Conservation (phyloP, 2,113 vertebrate species). For the Ellobius talpinus region DNA sequence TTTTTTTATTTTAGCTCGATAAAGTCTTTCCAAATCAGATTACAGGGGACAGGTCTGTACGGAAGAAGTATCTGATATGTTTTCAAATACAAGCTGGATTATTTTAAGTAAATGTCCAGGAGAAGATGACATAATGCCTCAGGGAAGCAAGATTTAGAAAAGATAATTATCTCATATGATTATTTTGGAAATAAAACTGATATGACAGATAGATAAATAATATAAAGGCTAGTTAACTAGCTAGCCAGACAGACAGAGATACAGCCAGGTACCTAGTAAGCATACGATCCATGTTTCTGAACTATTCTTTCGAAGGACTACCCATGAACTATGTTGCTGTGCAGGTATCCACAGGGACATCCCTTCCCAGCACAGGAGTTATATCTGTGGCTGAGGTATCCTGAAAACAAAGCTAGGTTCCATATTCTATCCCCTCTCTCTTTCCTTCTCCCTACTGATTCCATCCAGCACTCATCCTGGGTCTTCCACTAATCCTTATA, state of each 20-base stretch:
- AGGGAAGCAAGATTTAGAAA: neutral
- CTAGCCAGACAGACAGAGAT: neutral
- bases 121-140: slow-evolving; percentile 4
- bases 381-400: neutral
- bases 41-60: neutral
- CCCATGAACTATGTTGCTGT: neutral
- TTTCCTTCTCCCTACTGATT: neutral
- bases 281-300: neutral
- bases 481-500: neutral
- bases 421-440: neutral
- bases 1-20: neutral
- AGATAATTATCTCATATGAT: neutral
- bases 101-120: neutral
- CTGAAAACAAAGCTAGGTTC: neutral
- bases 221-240: neutral
- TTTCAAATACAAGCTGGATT: neutral
- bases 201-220: neutral
- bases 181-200: slow-evolving; percentile 49
- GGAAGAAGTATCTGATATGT: neutral
- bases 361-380: neutral
- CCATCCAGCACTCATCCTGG: neutral
- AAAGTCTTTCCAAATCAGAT: neutral
- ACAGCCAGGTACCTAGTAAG: neutral
- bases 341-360: neutral
- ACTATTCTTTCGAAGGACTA: slow-evolving; percentile 7